These are phyloP conservation scores for Gibbula magus DNA, from an alignment of 2,888 invertebrate species.

Conservation along the genomic window DNA sequence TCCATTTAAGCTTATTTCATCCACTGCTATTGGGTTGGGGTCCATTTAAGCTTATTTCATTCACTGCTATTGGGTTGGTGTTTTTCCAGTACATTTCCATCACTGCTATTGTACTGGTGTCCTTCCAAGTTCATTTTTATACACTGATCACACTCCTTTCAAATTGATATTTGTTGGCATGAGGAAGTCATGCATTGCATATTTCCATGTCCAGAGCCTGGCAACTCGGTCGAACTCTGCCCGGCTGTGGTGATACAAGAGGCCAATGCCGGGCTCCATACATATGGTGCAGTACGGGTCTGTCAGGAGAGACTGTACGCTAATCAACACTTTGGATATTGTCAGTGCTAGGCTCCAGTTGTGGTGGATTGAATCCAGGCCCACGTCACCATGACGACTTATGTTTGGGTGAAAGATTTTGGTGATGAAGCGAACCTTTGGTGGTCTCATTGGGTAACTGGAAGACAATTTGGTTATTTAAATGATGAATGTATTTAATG, in stretches of 20 bases:
- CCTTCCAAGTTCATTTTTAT: too few species aligned
- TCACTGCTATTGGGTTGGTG: too few species aligned
- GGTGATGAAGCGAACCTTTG: conserved; percentile 92
- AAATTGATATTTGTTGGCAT: conserved; percentile 64
- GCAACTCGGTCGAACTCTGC: conserved; percentile 87
- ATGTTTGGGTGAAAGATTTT: conserved; percentile 96
- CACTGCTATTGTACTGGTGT: too few species aligned
- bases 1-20: too few species aligned
- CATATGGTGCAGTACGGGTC: conserved; percentile 93
- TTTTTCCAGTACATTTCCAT: too few species aligned
- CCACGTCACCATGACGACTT: conserved; percentile 95
- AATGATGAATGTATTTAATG: too few species aligned
- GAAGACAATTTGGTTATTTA: conserved; percentile 31
- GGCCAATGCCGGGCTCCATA: conserved; percentile 91
- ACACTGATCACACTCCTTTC: conserved; percentile 48
- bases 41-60: too few species aligned
- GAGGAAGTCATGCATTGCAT: conserved; percentile 78
- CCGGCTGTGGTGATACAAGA: conserved; percentile 85
- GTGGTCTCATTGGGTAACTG: conserved; percentile 92
- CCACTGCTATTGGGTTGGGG: too few species aligned
- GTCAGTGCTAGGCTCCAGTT: conserved; percentile 97
- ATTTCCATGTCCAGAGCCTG: conserved; percentile 91
- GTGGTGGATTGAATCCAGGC: conserved; percentile 94
- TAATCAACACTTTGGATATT: conserved; percentile 82
- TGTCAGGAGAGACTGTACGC: conserved; percentile 74